Evolutionary conservation across 1,140 invertebrate species (phyloP).

Genomic region (Atopsyche davidsoni): DNA sequence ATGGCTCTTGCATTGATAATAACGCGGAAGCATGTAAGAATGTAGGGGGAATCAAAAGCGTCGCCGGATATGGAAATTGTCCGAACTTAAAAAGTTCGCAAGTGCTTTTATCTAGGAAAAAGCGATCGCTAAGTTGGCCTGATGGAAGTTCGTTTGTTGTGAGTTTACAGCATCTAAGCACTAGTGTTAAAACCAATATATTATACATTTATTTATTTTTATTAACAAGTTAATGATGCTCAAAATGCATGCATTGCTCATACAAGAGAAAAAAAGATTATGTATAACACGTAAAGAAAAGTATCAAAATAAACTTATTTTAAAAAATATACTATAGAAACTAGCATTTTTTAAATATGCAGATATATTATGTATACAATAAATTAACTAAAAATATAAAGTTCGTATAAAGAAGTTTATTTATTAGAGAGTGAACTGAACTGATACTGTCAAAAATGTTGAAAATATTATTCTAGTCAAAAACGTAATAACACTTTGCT

Average conservation of each 20-base stretch:
- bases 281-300: too few species aligned
- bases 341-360: too few species aligned
- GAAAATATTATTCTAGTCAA: too few species aligned
- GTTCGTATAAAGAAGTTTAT: too few species aligned
- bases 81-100: conserved; percentile 18
- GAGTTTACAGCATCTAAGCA: conserved; percentile 33
- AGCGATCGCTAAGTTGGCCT: conserved; percentile 51
- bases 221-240: not conserved
- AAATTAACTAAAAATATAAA: too few species aligned
- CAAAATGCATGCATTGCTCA: not conserved
- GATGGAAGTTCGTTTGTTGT: conserved; percentile 52
- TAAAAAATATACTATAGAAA: too few species aligned
- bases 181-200: conserved; percentile 1
- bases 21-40: not conserved
- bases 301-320: too few species aligned
- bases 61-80: conserved; percentile 5
- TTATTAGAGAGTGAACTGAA: too few species aligned
- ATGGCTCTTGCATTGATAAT: not conserved
- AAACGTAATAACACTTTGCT: too few species aligned
- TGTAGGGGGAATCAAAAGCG: not conserved
- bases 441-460: too few species aligned
- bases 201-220: conserved; percentile 4
- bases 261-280: too few species aligned
- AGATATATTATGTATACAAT: too few species aligned
- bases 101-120: conserved; percentile 37